Conservation (phyloP, 2,113 vertebrate genomes). For the Perca schrenkii region DNA sequence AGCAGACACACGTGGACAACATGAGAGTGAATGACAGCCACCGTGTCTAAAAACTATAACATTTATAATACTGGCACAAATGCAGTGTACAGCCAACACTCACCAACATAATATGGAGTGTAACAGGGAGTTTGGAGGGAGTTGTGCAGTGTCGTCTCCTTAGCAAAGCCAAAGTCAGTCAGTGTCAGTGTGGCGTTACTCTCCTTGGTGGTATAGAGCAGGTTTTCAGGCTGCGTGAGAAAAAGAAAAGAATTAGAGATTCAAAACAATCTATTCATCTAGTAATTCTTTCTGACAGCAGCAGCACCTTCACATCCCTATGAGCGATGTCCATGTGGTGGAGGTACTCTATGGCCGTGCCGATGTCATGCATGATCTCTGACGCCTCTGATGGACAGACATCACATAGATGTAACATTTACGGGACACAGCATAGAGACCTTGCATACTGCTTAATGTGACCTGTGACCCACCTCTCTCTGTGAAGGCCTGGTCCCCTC, state of each 20-base stretch:
- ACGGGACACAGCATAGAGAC: not conserved
- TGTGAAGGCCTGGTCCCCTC: slow-evolving; percentile 82
- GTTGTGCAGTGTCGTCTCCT: slow-evolving; percentile 91
- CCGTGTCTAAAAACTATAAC: not conserved
- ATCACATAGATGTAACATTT: not conserved
- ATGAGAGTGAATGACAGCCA: slow-evolving; percentile 2
- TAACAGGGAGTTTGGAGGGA: slow-evolving; percentile 79
- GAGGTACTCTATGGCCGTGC: slow-evolving; percentile 91
- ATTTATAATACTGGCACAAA: not conserved
- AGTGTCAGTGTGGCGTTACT: slow-evolving; percentile 90
- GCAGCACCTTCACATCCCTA: slow-evolving; percentile 91
- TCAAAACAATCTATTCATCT: not conserved
- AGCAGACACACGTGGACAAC: slow-evolving; percentile 13
- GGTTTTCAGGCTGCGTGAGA: slow-evolving; percentile 88
- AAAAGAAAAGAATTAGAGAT: not conserved
- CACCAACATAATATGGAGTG: slow-evolving; percentile 80
- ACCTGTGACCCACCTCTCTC: slow-evolving; percentile 74
- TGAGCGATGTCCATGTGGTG: slow-evolving; percentile 93
- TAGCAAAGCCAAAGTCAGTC: slow-evolving; percentile 95
- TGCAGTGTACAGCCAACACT: slow-evolving; percentile 15
- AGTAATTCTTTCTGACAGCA: not conserved
- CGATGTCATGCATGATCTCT: slow-evolving; percentile 93
- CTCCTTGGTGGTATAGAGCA: slow-evolving; percentile 92
- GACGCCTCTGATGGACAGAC: slow-evolving; percentile 88
- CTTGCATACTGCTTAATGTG: not conserved